Conservation (phyloP, 2,113 vertebrate genomes). For the pig (Sus scrofa) region T2T-Sscrofa CM000828.6:46017001-46017500, state of each 20-base stretch:
- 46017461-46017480: constrained; percentile 25
- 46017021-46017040: constrained; percentile 9
- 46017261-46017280: constrained; percentile 31
- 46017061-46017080: neutral
- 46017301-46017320: constrained; percentile 9
- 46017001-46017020: constrained; percentile 2
- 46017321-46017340: neutral
- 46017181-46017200: neutral
- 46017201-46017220: constrained; percentile 26
- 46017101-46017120: constrained; percentile 57
- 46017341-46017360: neutral
- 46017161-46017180: constrained; percentile 34
- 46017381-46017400: constrained; percentile 34
- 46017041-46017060: constrained; percentile 55
- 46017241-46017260: constrained; percentile 7
- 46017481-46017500: constrained; percentile 17
- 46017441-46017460: constrained; percentile 35
- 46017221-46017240: constrained; percentile 50
- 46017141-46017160: constrained; percentile 42
- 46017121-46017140: constrained; percentile 32
- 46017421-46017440: neutral
- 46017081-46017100: constrained; percentile 37
- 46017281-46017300: constrained; percentile 42
- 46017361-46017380: neutral
- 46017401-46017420: constrained; percentile 37